A percentile compares a stretch with the other conserved stretches of the same genome.
phyloP scores from a whole-genome alignment of 1,140 invertebrate species.

The Procambarus virginalis region DNA sequence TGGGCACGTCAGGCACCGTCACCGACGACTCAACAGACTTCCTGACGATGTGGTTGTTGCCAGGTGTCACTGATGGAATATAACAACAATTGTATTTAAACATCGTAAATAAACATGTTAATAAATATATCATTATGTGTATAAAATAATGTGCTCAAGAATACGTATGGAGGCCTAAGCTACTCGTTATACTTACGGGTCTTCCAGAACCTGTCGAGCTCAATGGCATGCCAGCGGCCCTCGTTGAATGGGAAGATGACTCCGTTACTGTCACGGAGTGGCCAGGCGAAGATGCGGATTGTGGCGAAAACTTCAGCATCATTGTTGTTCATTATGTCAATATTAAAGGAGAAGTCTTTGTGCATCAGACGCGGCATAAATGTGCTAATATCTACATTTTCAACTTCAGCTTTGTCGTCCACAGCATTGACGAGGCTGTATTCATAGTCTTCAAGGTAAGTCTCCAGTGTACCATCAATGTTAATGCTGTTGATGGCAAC shows the following conservation, averaged over 20 bases:
- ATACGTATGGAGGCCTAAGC: background rate
- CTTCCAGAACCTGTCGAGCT: constrained; percentile 41
- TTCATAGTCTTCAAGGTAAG: constrained; percentile 55
- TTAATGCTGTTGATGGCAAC: constrained; percentile 5
- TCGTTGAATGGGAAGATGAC: constrained; percentile 22
- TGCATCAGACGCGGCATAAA: constrained; percentile 33
- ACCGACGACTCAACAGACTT: constrained; percentile 19
- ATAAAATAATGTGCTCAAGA: background rate
- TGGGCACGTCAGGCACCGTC: constrained; percentile 54
- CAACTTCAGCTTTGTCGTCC: constrained; percentile 12
- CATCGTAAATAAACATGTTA: no score
- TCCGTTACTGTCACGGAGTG: constrained; percentile 29
- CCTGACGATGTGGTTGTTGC: background rate
- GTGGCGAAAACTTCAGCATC: background rate
- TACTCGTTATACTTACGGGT: constrained; percentile 5
- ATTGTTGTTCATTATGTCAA: constrained; percentile 17
- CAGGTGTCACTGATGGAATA: background rate
- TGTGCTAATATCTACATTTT: constrained; percentile 18
- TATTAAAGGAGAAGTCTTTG: constrained; percentile 27
- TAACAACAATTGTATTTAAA: background rate
- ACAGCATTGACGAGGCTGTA: constrained; percentile 44
- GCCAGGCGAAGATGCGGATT: constrained; percentile 47
- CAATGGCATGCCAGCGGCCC: constrained; percentile 41
- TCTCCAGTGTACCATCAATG: constrained; percentile 14
- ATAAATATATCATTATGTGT: background rate